A percentile compares a stretch with the other conserved stretches of the same genome.
phyloP scores from a whole-genome alignment of 1,140 invertebrate species.

The Temnothorax longispinosus region DNA sequence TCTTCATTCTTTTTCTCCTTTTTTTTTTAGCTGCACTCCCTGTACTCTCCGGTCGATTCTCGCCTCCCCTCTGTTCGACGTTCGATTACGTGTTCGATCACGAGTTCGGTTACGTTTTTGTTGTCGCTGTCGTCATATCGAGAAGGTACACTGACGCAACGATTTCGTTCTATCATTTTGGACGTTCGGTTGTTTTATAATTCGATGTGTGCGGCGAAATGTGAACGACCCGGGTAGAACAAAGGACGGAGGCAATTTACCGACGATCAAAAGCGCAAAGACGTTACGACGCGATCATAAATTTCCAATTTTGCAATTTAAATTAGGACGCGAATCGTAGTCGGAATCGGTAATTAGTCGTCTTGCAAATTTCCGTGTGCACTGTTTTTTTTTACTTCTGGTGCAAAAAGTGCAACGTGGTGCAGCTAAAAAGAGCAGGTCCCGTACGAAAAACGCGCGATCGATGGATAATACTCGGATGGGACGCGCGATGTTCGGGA shows the following conservation, averaged over 20 bases:
- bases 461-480: conserved; percentile 16
- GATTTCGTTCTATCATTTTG: background rate
- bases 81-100: background rate
- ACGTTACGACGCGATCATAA: background rate
- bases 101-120: background rate
- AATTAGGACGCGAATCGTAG: background rate
- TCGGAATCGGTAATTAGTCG: background rate
- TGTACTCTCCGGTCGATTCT: background rate
- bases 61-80: no score
- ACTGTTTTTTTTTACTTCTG: background rate
- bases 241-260: background rate
- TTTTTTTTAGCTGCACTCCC: background rate
- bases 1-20: background rate
- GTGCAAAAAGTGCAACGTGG: background rate
- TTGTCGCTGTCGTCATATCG: background rate
- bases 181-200: background rate
- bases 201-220: background rate
- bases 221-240: background rate
- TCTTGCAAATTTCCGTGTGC: background rate
- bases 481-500: conserved; percentile 3
- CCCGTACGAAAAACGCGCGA: background rate
- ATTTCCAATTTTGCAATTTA: background rate
- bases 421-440: conserved; percentile 8
- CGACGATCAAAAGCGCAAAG: background rate
- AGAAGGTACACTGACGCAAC: background rate